Evolutionary conservation across 2,888 invertebrate genomes (phyloP).

Genomic region (Calameuta idolon): DNA sequence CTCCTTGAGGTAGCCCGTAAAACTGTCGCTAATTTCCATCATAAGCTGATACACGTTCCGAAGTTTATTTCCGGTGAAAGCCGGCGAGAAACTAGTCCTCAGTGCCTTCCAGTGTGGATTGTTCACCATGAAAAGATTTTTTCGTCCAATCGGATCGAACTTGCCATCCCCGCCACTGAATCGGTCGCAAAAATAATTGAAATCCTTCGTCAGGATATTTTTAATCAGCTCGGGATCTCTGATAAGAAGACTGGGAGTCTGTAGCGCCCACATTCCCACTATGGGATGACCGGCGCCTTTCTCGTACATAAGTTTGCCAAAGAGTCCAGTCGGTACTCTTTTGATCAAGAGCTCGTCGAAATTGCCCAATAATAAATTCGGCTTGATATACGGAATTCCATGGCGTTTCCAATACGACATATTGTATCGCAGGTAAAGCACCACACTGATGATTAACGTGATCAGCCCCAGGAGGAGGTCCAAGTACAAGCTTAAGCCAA

Average conservation of each 20-base stretch:
- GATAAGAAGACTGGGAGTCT: constrained; percentile 25
- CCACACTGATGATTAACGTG: not conserved
- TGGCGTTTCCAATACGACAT: not conserved
- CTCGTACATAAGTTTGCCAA: not conserved
- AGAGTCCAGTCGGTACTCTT: not conserved
- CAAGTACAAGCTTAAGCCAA: not conserved
- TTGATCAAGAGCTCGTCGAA: not conserved
- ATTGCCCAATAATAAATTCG: not conserved
- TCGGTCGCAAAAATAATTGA: constrained; percentile 29
- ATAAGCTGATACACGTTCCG: constrained; percentile 21
- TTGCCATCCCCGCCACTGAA: constrained; percentile 25
- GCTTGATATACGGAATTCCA: not conserved
- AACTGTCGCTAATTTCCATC: constrained; percentile 11
- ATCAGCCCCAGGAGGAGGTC: not conserved
- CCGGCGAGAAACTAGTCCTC: constrained; percentile 26
- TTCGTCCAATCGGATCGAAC: constrained; percentile 28
- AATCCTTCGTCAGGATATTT: constrained; percentile 30
- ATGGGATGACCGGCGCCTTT: not conserved
- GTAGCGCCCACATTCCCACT: constrained; percentile 29
- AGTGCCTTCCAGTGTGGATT: constrained; percentile 32
- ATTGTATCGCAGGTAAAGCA: not conserved
- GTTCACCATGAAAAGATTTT: constrained; percentile 31
- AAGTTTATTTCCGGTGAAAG: constrained; percentile 31
- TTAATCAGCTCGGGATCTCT: constrained; percentile 29
- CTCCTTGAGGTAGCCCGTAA: constrained; percentile 18